Conservation (phyloP, 2,888 invertebrate genomes). For the Entomobrya proxima region DNA sequence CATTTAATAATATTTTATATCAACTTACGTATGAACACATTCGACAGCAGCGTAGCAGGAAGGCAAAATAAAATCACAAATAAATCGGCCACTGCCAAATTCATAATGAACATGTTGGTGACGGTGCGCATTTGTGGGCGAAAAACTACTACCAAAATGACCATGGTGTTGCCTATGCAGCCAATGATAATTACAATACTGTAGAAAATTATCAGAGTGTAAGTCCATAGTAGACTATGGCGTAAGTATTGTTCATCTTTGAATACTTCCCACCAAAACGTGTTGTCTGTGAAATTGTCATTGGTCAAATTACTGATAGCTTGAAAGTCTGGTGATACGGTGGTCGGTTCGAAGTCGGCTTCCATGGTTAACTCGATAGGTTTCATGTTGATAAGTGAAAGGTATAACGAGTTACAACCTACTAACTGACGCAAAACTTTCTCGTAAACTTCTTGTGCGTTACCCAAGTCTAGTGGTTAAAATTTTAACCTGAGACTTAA, state of each 20-base stretch:
- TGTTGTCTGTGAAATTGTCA: too few relatives aligned
- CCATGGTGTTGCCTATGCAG: conserved; percentile 76
- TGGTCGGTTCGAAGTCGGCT: too few relatives aligned
- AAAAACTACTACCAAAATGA: conserved; percentile 75
- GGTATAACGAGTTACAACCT: too few relatives aligned
- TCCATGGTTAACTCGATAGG: too few relatives aligned
- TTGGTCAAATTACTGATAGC: too few relatives aligned
- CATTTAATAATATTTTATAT: too few relatives aligned
- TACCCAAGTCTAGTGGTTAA: too few relatives aligned
- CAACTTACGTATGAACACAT: conserved; percentile 78
- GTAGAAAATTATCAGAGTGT: conserved; percentile 76
- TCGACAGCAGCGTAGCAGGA: conserved; percentile 78
- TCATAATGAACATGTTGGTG: conserved; percentile 79
- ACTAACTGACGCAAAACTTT: too few relatives aligned
- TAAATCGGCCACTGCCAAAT: conserved; percentile 75
- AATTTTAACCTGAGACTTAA: too few relatives aligned
- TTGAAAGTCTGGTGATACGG: too few relatives aligned
- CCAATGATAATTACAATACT: conserved; percentile 77
- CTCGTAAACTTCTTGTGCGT: too few relatives aligned
- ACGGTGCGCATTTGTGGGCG: conserved; percentile 77
- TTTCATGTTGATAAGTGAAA: too few relatives aligned
- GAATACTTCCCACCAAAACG: neutral
- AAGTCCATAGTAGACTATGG: conserved; percentile 76
- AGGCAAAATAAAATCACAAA: conserved; percentile 79
- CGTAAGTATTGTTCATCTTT: conserved; percentile 61